Base-by-base conservation (phyloP, 1,140 invertebrate genomes). In the Tribolium castaneum region DNA sequence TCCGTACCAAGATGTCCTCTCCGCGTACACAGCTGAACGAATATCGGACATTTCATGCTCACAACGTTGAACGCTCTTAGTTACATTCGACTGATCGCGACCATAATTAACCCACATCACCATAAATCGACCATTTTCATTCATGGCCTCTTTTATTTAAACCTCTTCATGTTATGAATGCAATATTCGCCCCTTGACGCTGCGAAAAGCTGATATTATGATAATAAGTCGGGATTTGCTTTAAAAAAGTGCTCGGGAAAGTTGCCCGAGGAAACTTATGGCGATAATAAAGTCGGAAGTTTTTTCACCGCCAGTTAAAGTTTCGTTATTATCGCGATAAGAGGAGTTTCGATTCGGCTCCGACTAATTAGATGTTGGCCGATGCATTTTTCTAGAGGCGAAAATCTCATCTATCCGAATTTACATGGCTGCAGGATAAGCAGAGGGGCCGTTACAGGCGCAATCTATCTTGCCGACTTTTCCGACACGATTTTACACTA, bases 401-500 rank as follows among this genome's bases (percentile, higher is more conserved):
- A 14, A 77, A 77, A 77, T 77, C 76, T 77, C 76, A 73, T 77
- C 77, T 78, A 75, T 78, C 77, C 39, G 70, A 78, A 78, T 78
- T 78, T 75, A 75, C 77, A 78, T 78, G 49, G 72, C 77, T 70
- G 70, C 7, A 75, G 77, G 77, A 78, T 78, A 78, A 78, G 72
- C 72, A 52, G 25, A 30, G 16, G 34, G 71, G 71, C 75, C 49
- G 56, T 75, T 78, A 78, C 77, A 49, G 13, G 13, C 35, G 77
- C 77, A 78, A 78, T 78, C 71, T 75, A 78, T 78, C 77, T 78
- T 66, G 52, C 56, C 39, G 70, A 75, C 72, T 75, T 66, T 75
- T 62, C 72, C 22, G 30, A 78, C 72, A 51, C 72, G 77, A 66
- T 78, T 78, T 78, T 78, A 78, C 77, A 75, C 72, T 78, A 62